Base-by-base conservation (phyloP, 1,140 invertebrate genomes). In the Notospermus geniculatus region DNA sequence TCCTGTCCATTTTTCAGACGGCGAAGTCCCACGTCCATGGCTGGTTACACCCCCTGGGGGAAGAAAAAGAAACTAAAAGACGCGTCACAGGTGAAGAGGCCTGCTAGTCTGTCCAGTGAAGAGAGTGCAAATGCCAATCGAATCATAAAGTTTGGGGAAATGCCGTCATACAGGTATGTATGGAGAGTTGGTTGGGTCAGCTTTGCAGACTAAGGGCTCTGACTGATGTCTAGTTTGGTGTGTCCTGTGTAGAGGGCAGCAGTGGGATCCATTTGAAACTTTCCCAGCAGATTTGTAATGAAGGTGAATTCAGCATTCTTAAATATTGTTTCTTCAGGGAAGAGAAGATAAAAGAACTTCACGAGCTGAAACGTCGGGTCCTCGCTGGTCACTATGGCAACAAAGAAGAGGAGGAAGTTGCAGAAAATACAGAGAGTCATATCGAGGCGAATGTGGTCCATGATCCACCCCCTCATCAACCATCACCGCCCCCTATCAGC, bases 151-250 rank as follows among this genome's bases (percentile, higher is more conserved):
- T 91, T 91, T 77, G 89, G 87, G 75, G 86, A 83, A 71, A 88
- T 90, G 84, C 87, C 89, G 55, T 88, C 89, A 50, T 92, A 91
- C 82, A 91, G 89, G 90, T 92, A 36, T 36, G 32, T 36, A 36
- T 36, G 32, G n/a, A n/a, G n/a, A n/a, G n/a, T n/a, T n/a, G n/a
- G n/a, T n/a, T n/a, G n/a, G n/a, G n/a, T n/a, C n/a, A n/a, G n/a
- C n/a, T n/a, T n/a, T n/a, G n/a, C n/a, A n/a, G n/a, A n/a, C n/a
- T n/a, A n/a, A n/a, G n/a, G n/a, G n/a, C n/a, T n/a, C n/a, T n/a
- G n/a, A n/a, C n/a, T n/a, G n/a, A n/a, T n/a, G n/a, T n/a, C n/a
- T n/a, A n/a, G n/a, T n/a, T n/a, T n/a, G n/a, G n/a, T n/a, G n/a
- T n/a, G n/a, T n/a, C n/a, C n/a, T n/a, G n/a, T n/a, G n/a, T n/a